phyloP scores from a whole-genome alignment of 2,113 vertebrate species.

The Tachycineta bicolor region DNA sequence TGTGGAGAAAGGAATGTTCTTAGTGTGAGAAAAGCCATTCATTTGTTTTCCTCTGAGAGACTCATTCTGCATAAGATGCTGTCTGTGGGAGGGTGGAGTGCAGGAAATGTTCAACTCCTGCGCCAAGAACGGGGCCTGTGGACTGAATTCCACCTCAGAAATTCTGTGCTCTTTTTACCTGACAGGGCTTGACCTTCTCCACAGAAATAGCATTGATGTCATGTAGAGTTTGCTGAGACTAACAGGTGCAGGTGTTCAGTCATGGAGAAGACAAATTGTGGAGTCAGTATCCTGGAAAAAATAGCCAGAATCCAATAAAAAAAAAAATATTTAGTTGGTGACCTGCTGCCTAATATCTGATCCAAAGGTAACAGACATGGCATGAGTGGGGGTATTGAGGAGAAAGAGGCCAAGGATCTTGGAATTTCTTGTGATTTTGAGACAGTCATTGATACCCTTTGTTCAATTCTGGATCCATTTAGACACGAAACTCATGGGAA shows the following conservation, averaged over 20 bases:
- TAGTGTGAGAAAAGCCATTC: neutral
- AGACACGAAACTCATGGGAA: neutral
- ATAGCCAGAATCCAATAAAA: neutral
- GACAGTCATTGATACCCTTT: neutral
- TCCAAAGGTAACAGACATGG: neutral
- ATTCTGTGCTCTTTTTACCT: neutral
- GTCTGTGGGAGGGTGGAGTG: conserved; percentile 11
- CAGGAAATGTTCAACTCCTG: neutral
- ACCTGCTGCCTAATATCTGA: neutral
- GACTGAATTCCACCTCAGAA: neutral
- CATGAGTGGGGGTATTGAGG: neutral
- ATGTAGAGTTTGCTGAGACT: neutral
- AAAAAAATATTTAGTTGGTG: neutral
- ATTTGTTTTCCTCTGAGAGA: neutral
- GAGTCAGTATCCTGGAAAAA: neutral
- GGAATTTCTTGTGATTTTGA: neutral
- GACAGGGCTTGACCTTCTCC: neutral
- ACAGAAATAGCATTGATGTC: neutral
- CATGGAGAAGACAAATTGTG: neutral
- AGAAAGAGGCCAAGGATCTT: neutral
- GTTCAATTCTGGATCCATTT: neutral
- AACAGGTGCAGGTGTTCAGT: neutral
- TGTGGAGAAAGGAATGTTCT: neutral
- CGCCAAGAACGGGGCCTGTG: neutral
- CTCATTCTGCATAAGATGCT: neutral